Conservation (phyloP, 1,140 invertebrate species). For the Tetragnatha versicolor region DNA sequence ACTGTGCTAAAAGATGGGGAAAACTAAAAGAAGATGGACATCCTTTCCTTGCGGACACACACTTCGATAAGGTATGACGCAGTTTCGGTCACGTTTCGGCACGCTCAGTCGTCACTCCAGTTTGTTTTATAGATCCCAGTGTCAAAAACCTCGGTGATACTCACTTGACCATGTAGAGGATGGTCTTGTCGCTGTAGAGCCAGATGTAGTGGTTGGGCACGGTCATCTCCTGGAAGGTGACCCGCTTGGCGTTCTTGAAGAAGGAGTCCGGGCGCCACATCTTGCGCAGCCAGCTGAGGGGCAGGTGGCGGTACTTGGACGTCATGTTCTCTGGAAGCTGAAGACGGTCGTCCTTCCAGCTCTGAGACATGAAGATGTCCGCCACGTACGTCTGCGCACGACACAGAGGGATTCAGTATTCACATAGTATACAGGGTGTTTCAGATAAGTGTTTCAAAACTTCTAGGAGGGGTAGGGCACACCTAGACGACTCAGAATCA, state of each 20-base stretch:
- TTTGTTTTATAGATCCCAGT: no score
- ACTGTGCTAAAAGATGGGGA: no score
- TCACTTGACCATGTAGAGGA: slow-evolving; percentile 60
- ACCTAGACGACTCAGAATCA: no score
- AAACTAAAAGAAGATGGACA: no score
- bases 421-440: no score
- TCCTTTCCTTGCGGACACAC: no score
- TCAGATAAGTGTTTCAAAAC: no score
- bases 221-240: slow-evolving; percentile 88
- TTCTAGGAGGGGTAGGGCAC: no score
- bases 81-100: no score
- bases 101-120: no score
- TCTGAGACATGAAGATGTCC: slow-evolving; percentile 90
- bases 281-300: slow-evolving; percentile 55
- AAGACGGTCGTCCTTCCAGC: slow-evolving; percentile 79
- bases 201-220: slow-evolving; percentile 79
- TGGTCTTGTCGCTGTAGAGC: slow-evolving; percentile 58
- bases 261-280: slow-evolving; percentile 59
- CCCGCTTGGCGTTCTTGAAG: slow-evolving; percentile 76
- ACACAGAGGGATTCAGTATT: not conserved
- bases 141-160: slow-evolving; percentile 15
- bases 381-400: slow-evolving; percentile 82
- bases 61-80: no score
- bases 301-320: slow-evolving; percentile 55
- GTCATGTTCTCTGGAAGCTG: slow-evolving; percentile 57